phyloP scores from a whole-genome alignment of 2,888 invertebrate species.

The Leptothorax acervorum region DNA sequence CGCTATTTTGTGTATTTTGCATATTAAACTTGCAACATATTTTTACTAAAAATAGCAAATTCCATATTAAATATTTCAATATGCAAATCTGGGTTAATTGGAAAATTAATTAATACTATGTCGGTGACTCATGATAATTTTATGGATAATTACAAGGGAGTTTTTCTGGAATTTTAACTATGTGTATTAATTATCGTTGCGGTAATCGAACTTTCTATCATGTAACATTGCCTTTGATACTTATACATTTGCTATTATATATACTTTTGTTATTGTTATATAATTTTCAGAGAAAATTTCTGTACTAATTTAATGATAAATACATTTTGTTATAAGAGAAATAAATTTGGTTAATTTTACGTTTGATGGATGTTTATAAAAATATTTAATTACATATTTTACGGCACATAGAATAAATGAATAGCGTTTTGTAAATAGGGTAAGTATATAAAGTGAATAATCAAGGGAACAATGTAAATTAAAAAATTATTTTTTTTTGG shows the following conservation, averaged over 20 bases:
- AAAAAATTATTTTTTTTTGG: background rate
- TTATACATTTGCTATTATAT: background rate
- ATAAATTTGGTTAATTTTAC: background rate
- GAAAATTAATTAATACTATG: constrained; percentile 31
- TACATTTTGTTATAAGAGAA: background rate
- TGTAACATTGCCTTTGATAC: background rate
- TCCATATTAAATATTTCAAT: constrained; percentile 14
- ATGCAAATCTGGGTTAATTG: constrained; percentile 32
- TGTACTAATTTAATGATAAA: background rate
- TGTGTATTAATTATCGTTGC: constrained; percentile 38
- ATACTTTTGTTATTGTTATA: background rate
- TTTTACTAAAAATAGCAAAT: constrained; percentile 17
- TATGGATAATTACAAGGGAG: constrained; percentile 18
- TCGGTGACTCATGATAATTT: constrained; percentile 12
- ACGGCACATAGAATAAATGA: background rate
- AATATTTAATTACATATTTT: constrained; percentile 1
- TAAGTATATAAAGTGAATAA: background rate
- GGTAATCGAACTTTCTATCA: constrained; percentile 20
- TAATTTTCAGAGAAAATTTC: background rate
- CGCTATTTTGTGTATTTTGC: background rate
- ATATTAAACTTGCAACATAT: background rate
- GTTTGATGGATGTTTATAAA: background rate
- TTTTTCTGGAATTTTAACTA: constrained; percentile 46
- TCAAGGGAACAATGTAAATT: background rate
- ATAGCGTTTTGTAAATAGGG: background rate